Percentiles rank a stretch among this genome's conserved stretches.
Conservation (phyloP, 2,113 vertebrate genomes). For the Zapornia atra region DNA sequence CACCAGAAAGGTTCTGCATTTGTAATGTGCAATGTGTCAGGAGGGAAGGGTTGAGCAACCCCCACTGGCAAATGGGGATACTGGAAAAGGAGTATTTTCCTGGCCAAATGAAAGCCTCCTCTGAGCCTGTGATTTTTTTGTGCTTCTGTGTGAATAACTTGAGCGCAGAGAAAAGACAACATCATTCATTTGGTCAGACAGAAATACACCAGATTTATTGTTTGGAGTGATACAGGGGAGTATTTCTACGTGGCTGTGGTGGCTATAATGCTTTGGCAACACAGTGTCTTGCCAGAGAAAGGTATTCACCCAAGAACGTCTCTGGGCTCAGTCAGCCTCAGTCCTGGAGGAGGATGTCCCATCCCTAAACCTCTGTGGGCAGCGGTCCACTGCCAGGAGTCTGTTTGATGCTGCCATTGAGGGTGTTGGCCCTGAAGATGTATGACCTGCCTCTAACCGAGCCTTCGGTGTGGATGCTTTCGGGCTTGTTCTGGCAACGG, state of each 20-base stretch:
- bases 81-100: neutral
- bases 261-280: neutral
- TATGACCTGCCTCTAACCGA: slow-evolving; percentile 84
- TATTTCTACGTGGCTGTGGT: neutral
- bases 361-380: slow-evolving; percentile 82
- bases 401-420: slow-evolving; percentile 76
- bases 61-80: neutral
- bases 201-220: slow-evolving; percentile 45
- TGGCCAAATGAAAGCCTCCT: neutral
- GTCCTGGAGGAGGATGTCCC: neutral
- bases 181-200: neutral
- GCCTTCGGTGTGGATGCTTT: slow-evolving; percentile 83
- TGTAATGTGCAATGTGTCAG: neutral
- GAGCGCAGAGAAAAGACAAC: neutral
- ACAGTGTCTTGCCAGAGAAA: neutral
- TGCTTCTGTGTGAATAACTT: neutral
- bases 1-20: neutral
- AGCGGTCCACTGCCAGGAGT: slow-evolving; percentile 73
- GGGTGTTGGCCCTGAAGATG: slow-evolving; percentile 73
- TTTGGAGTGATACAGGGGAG: slow-evolving; percentile 18
- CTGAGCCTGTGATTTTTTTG: neutral
- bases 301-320: neutral
- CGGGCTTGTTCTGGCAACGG: slow-evolving; percentile 86
- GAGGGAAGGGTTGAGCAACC: neutral
- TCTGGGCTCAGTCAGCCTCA: neutral